phyloP scores from a whole-genome alignment of 2,888 invertebrate species.

The Xestia c-nigrum region DNA sequence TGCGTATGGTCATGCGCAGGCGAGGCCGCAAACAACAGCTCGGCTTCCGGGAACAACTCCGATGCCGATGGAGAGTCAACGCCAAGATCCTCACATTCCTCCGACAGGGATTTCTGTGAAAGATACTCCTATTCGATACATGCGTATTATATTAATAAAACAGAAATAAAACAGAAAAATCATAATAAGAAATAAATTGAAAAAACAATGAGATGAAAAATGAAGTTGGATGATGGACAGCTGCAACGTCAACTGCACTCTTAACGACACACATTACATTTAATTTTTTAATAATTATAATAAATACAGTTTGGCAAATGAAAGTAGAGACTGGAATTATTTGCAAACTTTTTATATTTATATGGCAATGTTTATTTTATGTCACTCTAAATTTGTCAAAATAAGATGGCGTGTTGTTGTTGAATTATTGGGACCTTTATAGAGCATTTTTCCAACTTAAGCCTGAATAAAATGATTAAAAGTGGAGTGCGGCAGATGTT shows the following conservation, averaged over 20 bases:
- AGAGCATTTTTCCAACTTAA: too few relatives aligned
- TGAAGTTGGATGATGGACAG: neutral
- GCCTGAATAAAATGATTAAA: too few relatives aligned
- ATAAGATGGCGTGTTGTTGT: too few relatives aligned
- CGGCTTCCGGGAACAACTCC: conserved; percentile 94
- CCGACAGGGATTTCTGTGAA: conserved; percentile 93
- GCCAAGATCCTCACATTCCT: conserved; percentile 95
- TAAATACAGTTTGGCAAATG: too few relatives aligned
- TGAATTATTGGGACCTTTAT: too few relatives aligned
- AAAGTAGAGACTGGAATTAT: too few relatives aligned
- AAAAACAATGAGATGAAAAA: neutral
- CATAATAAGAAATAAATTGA: conserved; percentile 35
- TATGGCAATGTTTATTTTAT: too few relatives aligned
- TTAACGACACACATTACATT: too few relatives aligned
- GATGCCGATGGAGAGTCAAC: conserved; percentile 95
- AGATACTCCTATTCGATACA: conserved; percentile 56
- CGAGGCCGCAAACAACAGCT: conserved; percentile 93
- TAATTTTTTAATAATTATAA: too few relatives aligned
- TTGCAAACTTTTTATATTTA: too few relatives aligned
- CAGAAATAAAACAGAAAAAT: conserved; percentile 41
- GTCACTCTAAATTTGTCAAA: too few relatives aligned
- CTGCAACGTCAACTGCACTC: neutral
- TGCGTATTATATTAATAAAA: conserved; percentile 55
- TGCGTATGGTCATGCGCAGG: conserved; percentile 92
- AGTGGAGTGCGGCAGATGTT: too few relatives aligned